Evolutionary conservation across 2,113 vertebrate genomes (phyloP), one percentile per base, ranked within the genome.

Genomic region (Pimephales promelas): DNA sequence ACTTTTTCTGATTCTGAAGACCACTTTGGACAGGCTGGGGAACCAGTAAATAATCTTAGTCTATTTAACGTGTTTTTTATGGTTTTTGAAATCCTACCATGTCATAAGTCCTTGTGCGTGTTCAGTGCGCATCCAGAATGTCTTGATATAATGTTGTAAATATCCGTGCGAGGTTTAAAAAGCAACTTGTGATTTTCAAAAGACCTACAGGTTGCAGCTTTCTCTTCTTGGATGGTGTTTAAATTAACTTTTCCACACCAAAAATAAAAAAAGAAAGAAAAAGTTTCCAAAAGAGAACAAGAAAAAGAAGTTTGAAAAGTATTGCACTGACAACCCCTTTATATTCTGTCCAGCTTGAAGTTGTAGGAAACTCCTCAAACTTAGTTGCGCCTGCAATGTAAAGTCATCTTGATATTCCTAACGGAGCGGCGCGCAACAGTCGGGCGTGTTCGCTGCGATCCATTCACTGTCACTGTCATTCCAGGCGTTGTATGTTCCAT

Each of bases 181-280:
- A 87, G 73, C 84, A 79, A 5, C 20, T 9, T 68, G 79, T 70
- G 28, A 2, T 88, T 56, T 77, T 14, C 24, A 56, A 77, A 31
- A 6, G 7, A 64, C 77, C 87, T 87, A 92, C 92, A 91, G 87
- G 90, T 93, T 85, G 76, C 64, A 49, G 83, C 83, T 89, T 88
- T 79, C 79, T 70, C 34, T 47, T 74, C 24, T 78, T 62, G 45
- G 6, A 31, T 31, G 68, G 49, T 36, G 85, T 74, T 79, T 82
- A 79, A 83, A 82, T 76, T 75, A 72, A 70, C 70, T 83, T 84
- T 57, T 88, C 88, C 7, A 83, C 80, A 86, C 16, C 16, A 9
- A 20, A 66, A 36, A 34, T 52, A 34, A 5, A 16, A 13, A 14
- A 16, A 16, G 0, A 5, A 49, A 49, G 1, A 40, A 5, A 28